Evolutionary conservation across 2,888 invertebrate species (phyloP), one percentile per base, ranked within the genome.

Genomic region (Theretra japonica): DNA sequence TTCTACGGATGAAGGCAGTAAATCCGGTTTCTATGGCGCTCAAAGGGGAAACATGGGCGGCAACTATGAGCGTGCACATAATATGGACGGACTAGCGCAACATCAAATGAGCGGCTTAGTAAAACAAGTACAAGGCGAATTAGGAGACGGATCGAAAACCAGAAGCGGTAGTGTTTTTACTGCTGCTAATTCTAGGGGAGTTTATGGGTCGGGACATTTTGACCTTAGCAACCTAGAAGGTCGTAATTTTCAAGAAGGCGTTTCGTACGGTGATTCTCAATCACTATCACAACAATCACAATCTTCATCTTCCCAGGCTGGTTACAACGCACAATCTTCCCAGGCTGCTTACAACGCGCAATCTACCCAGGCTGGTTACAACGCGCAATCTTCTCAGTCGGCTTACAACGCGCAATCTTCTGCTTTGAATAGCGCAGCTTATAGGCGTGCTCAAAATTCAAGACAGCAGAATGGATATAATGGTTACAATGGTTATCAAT

Each of bases 11-110:
- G 94, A 94, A 33, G 95, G 94, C 19, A 78, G 78, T 19, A 94
- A 94, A 79, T 83, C 93, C 19, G 95, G 95, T 19, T 94, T 74
- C 76, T 95, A 95, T 74, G 94, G 90, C 21, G 91, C 95, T 15
- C 94, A 94, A 75, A 86, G 94, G 78, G 95, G 95, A n/a, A 95
- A 95, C 74, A 91, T 94, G 93, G 94, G 94, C 21, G 94, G 94
- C 3, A 95, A 95, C 77, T 95, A 87, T 77, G 95, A 95, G 84
- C 86, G 85, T 48, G 90, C 95, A 6, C 94, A 94, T 75, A 95
- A 95, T 75, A 95, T 95, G 95, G 95, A 95, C 76, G 73, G 78
- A 0, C 77, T 92, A 59, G 95, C 95, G 19, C 94, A 94, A 75
- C 84, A 91, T 72, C 95, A 95, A 82, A 91, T 95, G 93, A 89